Percentiles rank a stretch among this genome's conserved stretches.
Evolutionary conservation across 2,113 vertebrate genomes (phyloP).

Genomic region (Hippocampus zosterae): DNA sequence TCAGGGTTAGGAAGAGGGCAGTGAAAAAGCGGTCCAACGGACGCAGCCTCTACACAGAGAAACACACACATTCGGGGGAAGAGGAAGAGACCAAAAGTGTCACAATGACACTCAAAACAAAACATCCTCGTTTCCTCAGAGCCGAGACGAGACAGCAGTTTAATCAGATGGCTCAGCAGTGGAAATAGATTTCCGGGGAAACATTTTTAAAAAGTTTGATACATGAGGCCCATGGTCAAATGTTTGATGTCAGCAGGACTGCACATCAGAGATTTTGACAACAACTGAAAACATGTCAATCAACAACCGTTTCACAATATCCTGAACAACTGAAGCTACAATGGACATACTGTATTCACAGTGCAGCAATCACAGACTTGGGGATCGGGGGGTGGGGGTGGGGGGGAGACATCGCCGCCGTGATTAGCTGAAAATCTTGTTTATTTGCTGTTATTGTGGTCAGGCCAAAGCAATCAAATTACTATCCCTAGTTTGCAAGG

Average conservation of each 20-base stretch:
- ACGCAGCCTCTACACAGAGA: slow-evolving; percentile 56
- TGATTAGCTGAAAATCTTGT: background rate
- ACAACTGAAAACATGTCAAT: slow-evolving; percentile 16
- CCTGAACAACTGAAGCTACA: background rate
- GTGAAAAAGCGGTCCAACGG: slow-evolving; percentile 48
- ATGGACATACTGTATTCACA: background rate
- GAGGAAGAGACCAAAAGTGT: slow-evolving; percentile 50
- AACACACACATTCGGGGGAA: slow-evolving; percentile 23
- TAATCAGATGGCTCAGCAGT: slow-evolving; percentile 20
- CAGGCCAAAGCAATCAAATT: background rate
- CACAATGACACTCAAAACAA: slow-evolving; percentile 56
- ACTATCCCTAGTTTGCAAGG: background rate
- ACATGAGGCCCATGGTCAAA: background rate
- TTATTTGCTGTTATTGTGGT: background rate
- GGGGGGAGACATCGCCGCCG: background rate
- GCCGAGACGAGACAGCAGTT: slow-evolving; percentile 20
- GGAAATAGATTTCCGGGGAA: slow-evolving; percentile 38
- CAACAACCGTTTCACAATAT: background rate
- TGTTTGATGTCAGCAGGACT: slow-evolving; percentile 22
- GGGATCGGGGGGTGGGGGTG: no score
- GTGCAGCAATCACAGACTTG: background rate
- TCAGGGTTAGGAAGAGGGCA: slow-evolving; percentile 81
- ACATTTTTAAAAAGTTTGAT: background rate
- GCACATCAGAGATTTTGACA: background rate
- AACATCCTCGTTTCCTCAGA: slow-evolving; percentile 30